phyloP scores from a whole-genome alignment of 2,113 vertebrate genomes.

The Zosterops pallidus region DNA sequence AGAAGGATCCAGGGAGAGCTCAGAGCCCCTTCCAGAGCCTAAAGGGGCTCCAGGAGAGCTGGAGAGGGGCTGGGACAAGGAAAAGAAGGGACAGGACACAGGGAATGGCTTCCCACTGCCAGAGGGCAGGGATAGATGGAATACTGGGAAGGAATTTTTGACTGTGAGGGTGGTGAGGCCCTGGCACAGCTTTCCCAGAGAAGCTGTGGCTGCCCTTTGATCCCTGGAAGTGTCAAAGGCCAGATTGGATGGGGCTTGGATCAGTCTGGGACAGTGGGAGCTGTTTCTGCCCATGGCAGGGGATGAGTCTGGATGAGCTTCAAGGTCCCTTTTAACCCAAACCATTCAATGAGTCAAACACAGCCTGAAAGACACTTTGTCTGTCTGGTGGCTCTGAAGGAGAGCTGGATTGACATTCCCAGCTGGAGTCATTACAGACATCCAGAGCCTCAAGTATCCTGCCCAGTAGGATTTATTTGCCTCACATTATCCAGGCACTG shows the following conservation, averaged over 20 bases:
- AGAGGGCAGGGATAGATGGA: background rate
- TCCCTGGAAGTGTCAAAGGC: background rate
- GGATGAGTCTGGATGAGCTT: accelerated
- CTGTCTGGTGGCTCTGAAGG: background rate
- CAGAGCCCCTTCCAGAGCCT: background rate
- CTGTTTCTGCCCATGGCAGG: too few species aligned
- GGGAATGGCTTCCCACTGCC: background rate
- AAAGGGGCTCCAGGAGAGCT: background rate
- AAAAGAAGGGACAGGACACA: background rate
- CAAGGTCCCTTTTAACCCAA: background rate
- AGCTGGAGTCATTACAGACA: background rate
- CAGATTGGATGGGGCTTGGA: accelerated
- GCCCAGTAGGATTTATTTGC: background rate
- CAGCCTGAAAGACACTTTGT: accelerated
- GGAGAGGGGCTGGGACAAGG: background rate
- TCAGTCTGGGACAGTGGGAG: accelerated
- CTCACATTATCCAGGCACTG: background rate
- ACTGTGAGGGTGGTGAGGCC: accelerated
- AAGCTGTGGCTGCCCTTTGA: background rate
- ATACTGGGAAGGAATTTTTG: accelerated
- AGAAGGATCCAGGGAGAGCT: background rate
- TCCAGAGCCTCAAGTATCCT: background rate
- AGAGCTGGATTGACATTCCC: background rate
- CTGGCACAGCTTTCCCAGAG: accelerated
- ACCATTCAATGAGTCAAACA: background rate